Evolutionary conservation across 2,113 vertebrate genomes (phyloP).

Genomic region (Hippocampus zosterae): DNA sequence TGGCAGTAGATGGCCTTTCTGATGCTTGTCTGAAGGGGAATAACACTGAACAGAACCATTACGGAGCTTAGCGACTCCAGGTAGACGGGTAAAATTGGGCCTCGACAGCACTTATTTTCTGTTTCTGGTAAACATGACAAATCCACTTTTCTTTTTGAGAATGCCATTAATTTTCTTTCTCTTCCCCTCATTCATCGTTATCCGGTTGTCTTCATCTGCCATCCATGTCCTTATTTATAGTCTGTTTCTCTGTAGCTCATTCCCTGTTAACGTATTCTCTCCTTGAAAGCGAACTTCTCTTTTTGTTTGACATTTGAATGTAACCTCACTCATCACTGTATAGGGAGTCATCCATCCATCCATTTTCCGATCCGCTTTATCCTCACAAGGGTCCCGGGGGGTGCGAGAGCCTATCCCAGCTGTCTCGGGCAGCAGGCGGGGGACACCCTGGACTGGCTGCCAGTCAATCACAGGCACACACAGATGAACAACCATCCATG

Average conservation of each 20-base stretch:
- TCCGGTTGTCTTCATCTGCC: background rate
- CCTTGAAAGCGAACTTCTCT: background rate
- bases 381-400: no score
- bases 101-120: background rate
- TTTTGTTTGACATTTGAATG: background rate
- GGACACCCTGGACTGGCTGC: no score
- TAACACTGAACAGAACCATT: no score
- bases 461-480: no score
- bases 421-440: no score
- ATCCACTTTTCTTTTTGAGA: background rate
- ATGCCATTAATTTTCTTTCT: background rate
- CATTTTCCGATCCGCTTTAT: no score
- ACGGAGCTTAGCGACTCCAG: no score
- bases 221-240: background rate
- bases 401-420: no score
- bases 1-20: background rate
- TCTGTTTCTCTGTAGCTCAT: background rate
- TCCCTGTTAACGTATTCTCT: background rate
- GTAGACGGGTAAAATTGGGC: background rate
- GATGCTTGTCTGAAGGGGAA: no score
- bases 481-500: no score
- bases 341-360: background rate
- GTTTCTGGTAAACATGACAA: background rate
- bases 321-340: background rate
- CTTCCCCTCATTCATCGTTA: background rate